Percentiles rank a stretch among this genome's conserved stretches.
Evolutionary conservation across 92 coral and sea anemone genomes (phyloP).

Genomic region (Diadumene lineata): DNA sequence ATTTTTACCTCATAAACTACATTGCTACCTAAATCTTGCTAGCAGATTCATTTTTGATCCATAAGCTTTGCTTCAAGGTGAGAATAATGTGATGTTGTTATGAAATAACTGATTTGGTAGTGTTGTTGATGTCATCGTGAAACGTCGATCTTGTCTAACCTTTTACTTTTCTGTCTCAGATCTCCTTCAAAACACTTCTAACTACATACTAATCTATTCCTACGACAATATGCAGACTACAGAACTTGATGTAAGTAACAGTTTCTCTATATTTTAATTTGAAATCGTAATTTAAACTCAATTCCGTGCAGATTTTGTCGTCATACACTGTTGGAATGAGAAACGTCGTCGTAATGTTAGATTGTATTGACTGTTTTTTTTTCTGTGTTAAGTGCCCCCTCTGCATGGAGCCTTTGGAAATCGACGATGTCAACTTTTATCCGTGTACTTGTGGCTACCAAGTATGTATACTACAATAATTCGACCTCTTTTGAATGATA

Average conservation of each 20-base stretch:
- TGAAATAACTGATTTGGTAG: neutral
- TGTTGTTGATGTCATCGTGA: slow-evolving; percentile 12
- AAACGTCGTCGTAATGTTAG: neutral
- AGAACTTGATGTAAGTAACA: slow-evolving; percentile 56
- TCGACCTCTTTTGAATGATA: neutral
- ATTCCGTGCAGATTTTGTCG: neutral
- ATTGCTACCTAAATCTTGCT: slow-evolving; percentile 1
- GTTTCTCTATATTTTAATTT: neutral
- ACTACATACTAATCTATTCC: neutral
- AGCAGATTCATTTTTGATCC: neutral
- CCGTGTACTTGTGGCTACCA: slow-evolving; percentile 99
- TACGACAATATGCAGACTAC: slow-evolving; percentile 58
- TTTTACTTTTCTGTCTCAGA: slow-evolving; percentile 23
- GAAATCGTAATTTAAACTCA: neutral
- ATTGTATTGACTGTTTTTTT: neutral
- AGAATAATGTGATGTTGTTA: neutral
- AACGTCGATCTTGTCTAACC: neutral
- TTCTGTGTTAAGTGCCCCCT: slow-evolving; percentile 78
- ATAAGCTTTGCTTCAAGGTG: slow-evolving; percentile 4
- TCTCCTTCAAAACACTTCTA: neutral
- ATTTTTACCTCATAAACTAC: slow-evolving; percentile 2
- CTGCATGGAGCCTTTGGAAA: slow-evolving; percentile 98
- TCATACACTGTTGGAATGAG: slow-evolving; percentile 2
- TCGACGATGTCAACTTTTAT: slow-evolving; percentile 97
- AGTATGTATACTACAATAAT: slow-evolving; percentile 38